A percentile compares a stretch with the other conserved stretches of the same genome.
Conservation (phyloP, 2,888 invertebrate genomes). For the Steinernema scapterisci region DNA sequence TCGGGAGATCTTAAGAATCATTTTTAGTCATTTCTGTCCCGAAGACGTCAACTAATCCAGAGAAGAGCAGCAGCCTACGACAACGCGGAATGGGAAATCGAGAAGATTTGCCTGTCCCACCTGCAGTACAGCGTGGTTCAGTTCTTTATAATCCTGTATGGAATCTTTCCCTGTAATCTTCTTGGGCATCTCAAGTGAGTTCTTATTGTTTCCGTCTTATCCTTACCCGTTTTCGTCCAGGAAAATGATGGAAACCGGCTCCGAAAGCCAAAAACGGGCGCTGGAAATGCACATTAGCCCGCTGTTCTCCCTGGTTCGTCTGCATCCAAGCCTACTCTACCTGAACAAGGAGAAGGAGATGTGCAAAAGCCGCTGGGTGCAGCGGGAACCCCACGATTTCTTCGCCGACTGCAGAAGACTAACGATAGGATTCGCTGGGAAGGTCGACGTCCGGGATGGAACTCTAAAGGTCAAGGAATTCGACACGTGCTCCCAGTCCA, state of each 20-base stretch:
- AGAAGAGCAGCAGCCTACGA: slow-evolving; percentile 1
- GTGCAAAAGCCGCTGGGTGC: slow-evolving; percentile 35
- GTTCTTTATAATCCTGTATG: slow-evolving; percentile 47
- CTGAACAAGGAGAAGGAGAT: slow-evolving; percentile 42
- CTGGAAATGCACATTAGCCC: slow-evolving; percentile 15
- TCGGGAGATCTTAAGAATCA: background rate
- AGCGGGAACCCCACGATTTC: slow-evolving; percentile 37
- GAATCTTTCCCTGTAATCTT: slow-evolving; percentile 48
- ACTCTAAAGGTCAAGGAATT: slow-evolving; percentile 12
- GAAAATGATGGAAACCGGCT: slow-evolving; percentile 1
- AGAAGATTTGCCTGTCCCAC: slow-evolving; percentile 36
- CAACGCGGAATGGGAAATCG: slow-evolving; percentile 15
- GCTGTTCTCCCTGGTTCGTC: slow-evolving; percentile 39
- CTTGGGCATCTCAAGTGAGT: slow-evolving; percentile 39
- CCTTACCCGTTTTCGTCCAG: background rate
- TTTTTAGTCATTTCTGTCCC: slow-evolving; percentile 4
- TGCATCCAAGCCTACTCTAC: slow-evolving; percentile 45
- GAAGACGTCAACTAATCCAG: slow-evolving; percentile 20
- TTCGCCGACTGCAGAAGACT: slow-evolving; percentile 33
- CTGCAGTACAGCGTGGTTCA: slow-evolving; percentile 39
- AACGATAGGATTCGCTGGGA: slow-evolving; percentile 12
- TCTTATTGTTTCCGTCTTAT: background rate
- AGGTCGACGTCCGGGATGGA: slow-evolving; percentile 13
- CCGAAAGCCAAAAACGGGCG: slow-evolving; percentile 2
- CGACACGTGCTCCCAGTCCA: slow-evolving; percentile 18